Percentiles rank a stretch among this genome's conserved stretches.
phyloP scores from a whole-genome alignment of 2,888 invertebrate species.

The Zhuqinia jingwanae region DNA sequence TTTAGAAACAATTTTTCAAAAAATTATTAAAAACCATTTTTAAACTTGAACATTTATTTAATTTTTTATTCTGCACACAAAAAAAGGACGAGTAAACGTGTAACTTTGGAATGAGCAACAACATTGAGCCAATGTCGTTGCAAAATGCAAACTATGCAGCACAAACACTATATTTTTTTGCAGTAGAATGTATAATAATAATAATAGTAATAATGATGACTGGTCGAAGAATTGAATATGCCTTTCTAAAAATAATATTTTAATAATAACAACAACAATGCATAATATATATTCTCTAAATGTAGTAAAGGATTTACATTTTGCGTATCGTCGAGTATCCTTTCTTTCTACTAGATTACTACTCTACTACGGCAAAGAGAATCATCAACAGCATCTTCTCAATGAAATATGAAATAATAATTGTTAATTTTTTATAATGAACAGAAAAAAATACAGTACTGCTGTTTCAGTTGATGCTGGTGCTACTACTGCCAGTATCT shows the following conservation, averaged over 20 bases:
- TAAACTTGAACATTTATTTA: background rate
- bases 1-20: no score
- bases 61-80: background rate
- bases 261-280: conserved; percentile 49
- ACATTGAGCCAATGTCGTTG: background rate
- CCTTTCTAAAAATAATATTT: conserved; percentile 64
- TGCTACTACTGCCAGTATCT: conserved; percentile 8
- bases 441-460: conserved; percentile 57
- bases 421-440: conserved; percentile 60
- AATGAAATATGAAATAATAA: conserved; percentile 54
- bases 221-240: conserved; percentile 50
- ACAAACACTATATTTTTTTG: conserved; percentile 5
- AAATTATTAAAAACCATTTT: background rate
- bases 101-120: conserved; percentile 1
- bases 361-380: conserved; percentile 35
- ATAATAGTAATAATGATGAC: conserved; percentile 39
- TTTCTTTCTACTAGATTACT: conserved; percentile 19
- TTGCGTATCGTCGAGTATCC: conserved; percentile 17
- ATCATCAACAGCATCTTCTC: conserved; percentile 56
- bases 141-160: no score
- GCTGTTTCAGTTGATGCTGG: conserved; percentile 18
- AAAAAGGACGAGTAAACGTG: background rate
- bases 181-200: no score
- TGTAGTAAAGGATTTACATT: conserved; percentile 22
- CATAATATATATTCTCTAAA: conserved; percentile 14